Base-by-base conservation (phyloP, 2,113 vertebrate species). In the Gnathonemus echidnorhynchus region DNA sequence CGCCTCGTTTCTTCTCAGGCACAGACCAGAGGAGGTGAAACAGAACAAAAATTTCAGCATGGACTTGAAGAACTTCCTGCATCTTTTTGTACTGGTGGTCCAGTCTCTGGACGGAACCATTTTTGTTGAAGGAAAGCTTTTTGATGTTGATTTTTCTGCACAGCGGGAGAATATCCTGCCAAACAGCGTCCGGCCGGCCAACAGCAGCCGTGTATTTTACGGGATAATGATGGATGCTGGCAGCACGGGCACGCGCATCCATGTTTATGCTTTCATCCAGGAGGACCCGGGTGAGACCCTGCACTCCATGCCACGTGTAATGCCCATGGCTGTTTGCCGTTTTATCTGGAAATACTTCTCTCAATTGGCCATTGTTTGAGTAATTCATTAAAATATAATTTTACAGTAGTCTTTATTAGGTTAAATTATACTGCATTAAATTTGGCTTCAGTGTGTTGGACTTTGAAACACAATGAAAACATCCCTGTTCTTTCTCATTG, bases 221-320 rank as follows among this genome's bases (percentile, higher is more conserved):
- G 97, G 97, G 3, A 97, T 99, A 93, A 98, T 99, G 97, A 99
- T 99, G 93, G 98, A 99, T 0, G 98, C 98, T 0, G 98, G 98
- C 92, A 99, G 98, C 95, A 99, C 98, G 2, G 98, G 98, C 89
- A 99, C 98, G 0, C 96, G 98, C 35, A 97, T 99, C 92, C 98
- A 99, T 46, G 95, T 99, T 88, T 99, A 98, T 92, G 97, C 96
- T 58, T 99, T 99, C 93, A 96, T 97, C 91, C 97, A 97, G 80
- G 95, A 93, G 83, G 93, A 92, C 80, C 93, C 96, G 93, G 97
- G 98, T 99, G 88, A 93, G 91, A 42, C 24, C 35, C 2, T 10
- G 17, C 48, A 83, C 31, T 87, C 49, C 50, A 13, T 19, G 27
- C 31, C 15, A 15, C 42, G 0, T 48, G 9, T 17, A 4, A 24